Evolutionary conservation across 2,113 vertebrate genomes (phyloP), one percentile per base, ranked within the genome.

Genomic region (Thymallus thymallus): DNA sequence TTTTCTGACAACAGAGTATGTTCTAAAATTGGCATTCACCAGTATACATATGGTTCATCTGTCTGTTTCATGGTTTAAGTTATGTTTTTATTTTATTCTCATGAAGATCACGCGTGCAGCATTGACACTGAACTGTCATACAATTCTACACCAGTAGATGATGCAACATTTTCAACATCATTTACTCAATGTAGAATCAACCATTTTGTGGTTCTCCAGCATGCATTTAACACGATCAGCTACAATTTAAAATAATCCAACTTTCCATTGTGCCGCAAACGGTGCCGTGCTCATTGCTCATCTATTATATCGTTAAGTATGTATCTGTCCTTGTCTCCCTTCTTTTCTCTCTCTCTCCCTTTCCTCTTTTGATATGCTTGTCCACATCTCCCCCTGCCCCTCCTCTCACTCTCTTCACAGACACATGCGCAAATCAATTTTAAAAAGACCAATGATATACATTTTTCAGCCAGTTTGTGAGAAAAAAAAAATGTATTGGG

Each of bases 371-470:
- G 7, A 35, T 35, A n/a, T 18, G 23, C 14, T 56, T 20, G 55
- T 56, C 13, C 55, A 56, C 55, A 56, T 56, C 20, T 60, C n/a
- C 22, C 58, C 23, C 58, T 60, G 18, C 58, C n/a, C 56, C 56
- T 2, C 5, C 58, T 23, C 16, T 60, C 6, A 0, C 6, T 60
- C 14, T 48, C 46, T 16, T 48, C 12, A 4, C 46, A 16, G 10
- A 16, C 23, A 22, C 24, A 63, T 24, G 29, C 12, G 4, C 13
- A 26, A 14, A 14, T 6, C 0, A 63, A 24, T n/a, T n/a, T n/a
- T n/a, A 63, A 20, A 63, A 16, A 4, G 4, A 63, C 23, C 61
- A 23, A 63, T 26, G 61, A 16, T 24, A 84, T 84, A 41, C 35
- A 41, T 41, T 10, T 9, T 35, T 35, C 6, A 6, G 6, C 32